Base-by-base conservation (phyloP, 2,113 vertebrate genomes). In the Bombycilla garrulus region DNA sequence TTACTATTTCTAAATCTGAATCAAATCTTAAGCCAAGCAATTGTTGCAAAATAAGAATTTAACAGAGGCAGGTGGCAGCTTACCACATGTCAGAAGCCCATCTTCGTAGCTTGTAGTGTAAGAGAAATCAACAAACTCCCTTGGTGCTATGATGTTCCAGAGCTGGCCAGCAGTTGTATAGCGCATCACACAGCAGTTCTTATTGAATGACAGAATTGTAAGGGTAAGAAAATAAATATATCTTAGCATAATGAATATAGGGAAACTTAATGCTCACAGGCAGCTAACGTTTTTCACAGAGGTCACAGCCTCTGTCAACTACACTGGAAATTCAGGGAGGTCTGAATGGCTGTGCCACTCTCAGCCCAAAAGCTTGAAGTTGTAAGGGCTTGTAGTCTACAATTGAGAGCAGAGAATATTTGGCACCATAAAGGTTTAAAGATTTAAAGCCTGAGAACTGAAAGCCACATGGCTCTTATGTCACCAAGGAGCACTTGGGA, bases 81-180 rank as follows among this genome's bases (percentile, higher is more conserved):
- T 97, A 99, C 98, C 98, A 76, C 98, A 99, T 42, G 98, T 97
- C 76, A 99, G 94, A 89, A 98, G 98, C 9, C 98, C 98, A 16
- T 97, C 97, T 95, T 98, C 94, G 90, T 98, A 98, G 40, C 28
- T 95, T n/a, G 98, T 98, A 20, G 98, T 99, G 60, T 98, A 98
- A 82, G 98, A 99, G 95, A 99, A 98, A 96, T 99, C 98, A 74
- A 99, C 96, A 90, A 99, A 99, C 73, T 99, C 98, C 88, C 98
- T 98, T 17, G 98, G 98, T 44, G 98, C 97, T 84, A 99, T 97
- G 51, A 98, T 98, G 89, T 99, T 98, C 98, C 98, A 98, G 47
- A 99, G 97, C 93, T 98, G 98, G 35, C 98, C 98, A 64, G 98
- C 98, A 57, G 98, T 99, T 14, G 98, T 98, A 33, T 99, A 99